These are phyloP conservation scores for Bombus breviceps DNA, from an alignment of 1,140 invertebrate genomes.

Conservation along the genomic window DNA sequence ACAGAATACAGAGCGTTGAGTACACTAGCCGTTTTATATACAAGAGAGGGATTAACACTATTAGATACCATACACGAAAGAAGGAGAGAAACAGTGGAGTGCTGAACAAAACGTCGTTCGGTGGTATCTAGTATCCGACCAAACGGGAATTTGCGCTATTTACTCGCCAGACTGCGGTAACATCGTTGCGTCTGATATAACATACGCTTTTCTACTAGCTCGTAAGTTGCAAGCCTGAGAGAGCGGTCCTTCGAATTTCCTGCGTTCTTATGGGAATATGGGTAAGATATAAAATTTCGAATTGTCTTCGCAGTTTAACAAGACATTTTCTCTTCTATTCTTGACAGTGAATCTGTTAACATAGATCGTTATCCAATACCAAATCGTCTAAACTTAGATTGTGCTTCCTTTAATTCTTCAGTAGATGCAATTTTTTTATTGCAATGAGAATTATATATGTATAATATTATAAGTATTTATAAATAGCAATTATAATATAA, in stretches of 20 bases:
- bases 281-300: conserved; percentile 33
- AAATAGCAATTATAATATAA: too few species aligned
- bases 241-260: conserved; percentile 33
- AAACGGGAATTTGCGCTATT: conserved; percentile 50
- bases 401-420: too few species aligned
- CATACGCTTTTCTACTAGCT: conserved; percentile 34
- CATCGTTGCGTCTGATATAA: conserved; percentile 32
- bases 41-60: conserved; percentile 29
- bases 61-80: conserved; percentile 25
- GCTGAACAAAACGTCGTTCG: conserved; percentile 50
- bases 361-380: neutral
- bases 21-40: neutral
- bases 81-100: conserved; percentile 40
- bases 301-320: neutral
- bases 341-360: neutral
- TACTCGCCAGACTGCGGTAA: conserved; percentile 40
- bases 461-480: too few species aligned
- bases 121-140: conserved; percentile 40
- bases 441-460: too few species aligned
- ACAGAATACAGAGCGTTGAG: neutral
- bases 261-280: conserved; percentile 39
- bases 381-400: too few species aligned
- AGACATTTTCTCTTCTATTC: neutral
- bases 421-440: too few species aligned
- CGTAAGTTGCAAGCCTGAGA: too few species aligned